Percentiles rank a stretch among this genome's conserved stretches.
phyloP scores from a whole-genome alignment of 2,797 vertebrate genomes.

The Catharus ustulatus region DNA sequence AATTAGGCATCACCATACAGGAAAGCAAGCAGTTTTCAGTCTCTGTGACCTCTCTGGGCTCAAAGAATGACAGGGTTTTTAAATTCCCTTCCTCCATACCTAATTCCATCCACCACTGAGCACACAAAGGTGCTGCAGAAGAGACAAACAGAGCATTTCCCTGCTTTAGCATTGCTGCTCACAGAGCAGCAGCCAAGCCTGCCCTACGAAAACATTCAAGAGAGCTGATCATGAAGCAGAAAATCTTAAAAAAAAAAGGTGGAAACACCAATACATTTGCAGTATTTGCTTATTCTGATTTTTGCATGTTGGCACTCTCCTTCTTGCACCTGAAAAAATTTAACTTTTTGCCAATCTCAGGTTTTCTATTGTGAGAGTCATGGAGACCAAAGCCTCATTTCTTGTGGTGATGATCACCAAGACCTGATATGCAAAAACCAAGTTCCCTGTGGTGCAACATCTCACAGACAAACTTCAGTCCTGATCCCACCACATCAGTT shows the following conservation, averaged over 20 bases:
- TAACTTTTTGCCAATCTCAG: background rate
- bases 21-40: background rate
- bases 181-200: background rate
- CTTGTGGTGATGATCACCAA: background rate
- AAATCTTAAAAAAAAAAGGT: background rate
- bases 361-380: background rate
- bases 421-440: accelerated
- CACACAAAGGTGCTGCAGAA: background rate
- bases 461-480: background rate
- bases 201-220: background rate
- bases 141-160: background rate
- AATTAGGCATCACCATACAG: background rate
- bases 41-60: background rate
- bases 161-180: background rate
- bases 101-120: background rate
- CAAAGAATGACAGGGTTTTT: background rate
- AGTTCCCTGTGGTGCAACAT: accelerated
- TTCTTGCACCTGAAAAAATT: background rate
- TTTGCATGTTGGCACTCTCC: background rate
- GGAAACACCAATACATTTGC: background rate
- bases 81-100: background rate
- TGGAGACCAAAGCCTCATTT: accelerated
- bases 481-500: accelerated
- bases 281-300: background rate
- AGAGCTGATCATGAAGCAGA: background rate